Base-by-base conservation (phyloP, 2,797 vertebrate species). In the Poecilia wingei region DNA sequence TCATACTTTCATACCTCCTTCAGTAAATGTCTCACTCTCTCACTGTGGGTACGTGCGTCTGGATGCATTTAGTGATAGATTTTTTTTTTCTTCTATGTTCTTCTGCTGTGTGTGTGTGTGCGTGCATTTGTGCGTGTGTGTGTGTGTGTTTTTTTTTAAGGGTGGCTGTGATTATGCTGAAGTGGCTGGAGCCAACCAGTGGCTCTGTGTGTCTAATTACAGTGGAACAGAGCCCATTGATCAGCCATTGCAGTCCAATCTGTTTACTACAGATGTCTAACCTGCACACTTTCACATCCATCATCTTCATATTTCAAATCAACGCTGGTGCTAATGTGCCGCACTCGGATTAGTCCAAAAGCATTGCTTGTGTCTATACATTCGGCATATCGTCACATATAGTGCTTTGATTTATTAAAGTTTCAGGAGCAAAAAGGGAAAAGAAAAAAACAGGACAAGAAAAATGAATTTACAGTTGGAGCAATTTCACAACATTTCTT, bases 141-240 rank as follows among this genome's bases (percentile, higher is more conserved):
- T 39, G 49, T 64, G 31, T 69, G 51, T 75, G 79, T 79, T 72
- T 76, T 77, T 31, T 74, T 72, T 82, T 72, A 45, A 78, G 71
- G 84, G 72, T n/a, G 89, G 79, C 75, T 89, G 87, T 89, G 90
- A 93, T 96, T 95, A 93, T 96, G 96, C 96, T 96, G 96, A 96
- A 92, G 79, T 96, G 95, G 96, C 95, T 96, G 92, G 91, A 94
- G 94, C 91, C 93, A 90, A 94, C 91, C 94, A 88, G 94, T 93
- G 93, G 93, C 88, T 92, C 94, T 94, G 88, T 96, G 96, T 96
- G 96, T 97, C 97, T 97, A 97, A 97, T 98, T 97, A 97, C 97
- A 96, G 96, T 94, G 96, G 95, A 93, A 90, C 91, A 95, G 82
- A 95, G 94, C 91, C 94, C 91, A 98, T 97, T 97, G 91, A 97